phyloP scores from a whole-genome alignment of 2,797 vertebrate genomes.

The Silurus aristotelis region DNA sequence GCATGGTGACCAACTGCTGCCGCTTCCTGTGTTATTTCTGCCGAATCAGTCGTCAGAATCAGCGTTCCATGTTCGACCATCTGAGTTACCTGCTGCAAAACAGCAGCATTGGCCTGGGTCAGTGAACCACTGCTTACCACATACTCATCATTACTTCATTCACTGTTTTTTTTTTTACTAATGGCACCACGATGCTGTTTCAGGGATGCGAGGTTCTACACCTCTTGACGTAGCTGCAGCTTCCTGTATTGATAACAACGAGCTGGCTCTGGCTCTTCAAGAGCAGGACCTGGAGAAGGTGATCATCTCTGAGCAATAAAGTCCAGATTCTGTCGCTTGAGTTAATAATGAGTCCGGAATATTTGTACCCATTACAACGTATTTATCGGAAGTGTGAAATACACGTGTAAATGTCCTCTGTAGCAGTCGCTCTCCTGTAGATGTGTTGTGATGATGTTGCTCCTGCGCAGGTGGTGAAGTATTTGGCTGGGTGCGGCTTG shows the following conservation, averaged over 20 bases:
- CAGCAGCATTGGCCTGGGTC: constrained; percentile 92
- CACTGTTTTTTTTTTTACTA: not conserved
- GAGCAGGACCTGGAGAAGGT: constrained; percentile 97
- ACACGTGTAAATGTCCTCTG: too few relatives aligned
- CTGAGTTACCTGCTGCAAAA: constrained; percentile 94
- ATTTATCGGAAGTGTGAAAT: not conserved
- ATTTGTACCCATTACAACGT: not conserved
- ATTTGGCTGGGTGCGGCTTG: constrained; percentile 90
- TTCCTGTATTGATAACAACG: constrained; percentile 94
- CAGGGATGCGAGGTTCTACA: constrained; percentile 93
- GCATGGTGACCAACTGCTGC: constrained; percentile 96
- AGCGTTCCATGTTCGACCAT: constrained; percentile 96
- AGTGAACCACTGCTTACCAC: constrained; percentile 42
- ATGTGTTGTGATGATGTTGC: not conserved
- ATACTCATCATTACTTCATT: too few relatives aligned
- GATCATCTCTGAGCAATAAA: constrained; percentile 8
- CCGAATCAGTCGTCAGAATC: constrained; percentile 94
- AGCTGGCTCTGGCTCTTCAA: constrained; percentile 89
- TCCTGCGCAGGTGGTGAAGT: constrained; percentile 84
- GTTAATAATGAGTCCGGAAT: not conserved
- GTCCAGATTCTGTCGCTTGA: not conserved
- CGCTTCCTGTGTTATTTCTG: constrained; percentile 97
- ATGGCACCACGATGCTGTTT: constrained; percentile 10
- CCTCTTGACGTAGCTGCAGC: constrained; percentile 92
- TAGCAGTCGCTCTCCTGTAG: not conserved